Conservation (phyloP, 2,113 vertebrate genomes). For the Hydropotes inermis region DNA sequence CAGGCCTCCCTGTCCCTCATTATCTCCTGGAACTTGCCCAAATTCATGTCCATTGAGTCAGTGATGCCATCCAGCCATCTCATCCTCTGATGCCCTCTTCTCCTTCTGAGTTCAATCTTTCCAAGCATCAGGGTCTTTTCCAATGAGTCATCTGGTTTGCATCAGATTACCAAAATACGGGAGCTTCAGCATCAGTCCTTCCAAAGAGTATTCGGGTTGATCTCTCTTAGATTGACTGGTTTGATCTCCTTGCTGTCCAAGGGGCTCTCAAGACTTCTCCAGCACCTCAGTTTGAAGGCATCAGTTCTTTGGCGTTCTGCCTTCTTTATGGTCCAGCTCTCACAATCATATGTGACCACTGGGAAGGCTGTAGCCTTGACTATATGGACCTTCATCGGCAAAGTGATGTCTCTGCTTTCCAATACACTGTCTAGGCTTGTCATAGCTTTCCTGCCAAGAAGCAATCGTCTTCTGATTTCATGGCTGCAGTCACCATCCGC, state of each 20-base stretch:
- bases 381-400: rapidly evolving
- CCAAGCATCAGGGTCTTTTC: not conserved
- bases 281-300: not conserved
- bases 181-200: not conserved
- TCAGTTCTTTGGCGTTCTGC: not conserved
- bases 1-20: not conserved
- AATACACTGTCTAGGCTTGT: not conserved
- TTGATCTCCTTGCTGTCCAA: not conserved
- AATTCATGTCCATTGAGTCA: not conserved
- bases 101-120: not conserved
- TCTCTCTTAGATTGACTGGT: not conserved
- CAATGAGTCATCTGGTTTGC: not conserved
- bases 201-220: not conserved
- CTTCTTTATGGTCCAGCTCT: not conserved
- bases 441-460: not conserved
- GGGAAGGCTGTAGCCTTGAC: not conserved
- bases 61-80: not conserved
- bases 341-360: not conserved
- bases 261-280: not conserved
- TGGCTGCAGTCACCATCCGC: not conserved
- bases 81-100: not conserved
- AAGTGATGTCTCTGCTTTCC: not conserved
- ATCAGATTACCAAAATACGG: not conserved
- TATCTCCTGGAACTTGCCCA: not conserved
- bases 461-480: not conserved